Evolutionary conservation across 2,113 vertebrate species (phyloP), one percentile per base, ranked within the genome.

Genomic region (Eurypyga helias): DNA sequence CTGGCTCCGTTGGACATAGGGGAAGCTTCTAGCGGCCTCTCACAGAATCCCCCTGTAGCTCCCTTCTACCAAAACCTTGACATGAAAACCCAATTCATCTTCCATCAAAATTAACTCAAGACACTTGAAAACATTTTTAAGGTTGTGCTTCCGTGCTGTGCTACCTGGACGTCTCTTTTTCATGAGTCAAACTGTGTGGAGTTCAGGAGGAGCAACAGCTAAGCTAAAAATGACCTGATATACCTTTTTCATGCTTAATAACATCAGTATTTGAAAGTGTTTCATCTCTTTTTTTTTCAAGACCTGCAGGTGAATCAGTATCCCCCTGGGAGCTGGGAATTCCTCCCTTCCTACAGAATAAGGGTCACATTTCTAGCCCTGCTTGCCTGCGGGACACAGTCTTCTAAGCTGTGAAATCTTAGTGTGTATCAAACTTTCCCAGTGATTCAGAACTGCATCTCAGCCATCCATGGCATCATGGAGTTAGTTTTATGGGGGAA

Each of bases 361-460:
- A 72, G 82, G 94, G 93, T 95, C 93, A 94, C 58, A 12, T 91
- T 91, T 94, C 43, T 73, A 87, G 81, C 73, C 91, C 70, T 54
- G 73, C 66, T 34, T 89, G 89, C 80, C 94, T 92, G 62, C 10
- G 0, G 96, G 93, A 61, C 94, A 46, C 49, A 65, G 65, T 46
- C 70, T 91, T 83, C 58, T 87, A 76, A 87, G 77, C 89, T 95
- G 87, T 95, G 93, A 97, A 95, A 94, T 97, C 95, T 87, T 96
- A 93, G 96, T 97, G 84, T 69, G 51, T 71, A 61, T 84, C 87
- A 94, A 93, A 90, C 77, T 93, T 91, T 94, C 41, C 75, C 91
- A 73, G 77, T 46, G 83, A 92, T 82, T 72, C 81, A 77, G 70
- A 95, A 89, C 81, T 24, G 16, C 85, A 77, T 91, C 77, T 82